Base-by-base conservation (phyloP, 2,888 invertebrate genomes). In the Oscheius sp. region DNA sequence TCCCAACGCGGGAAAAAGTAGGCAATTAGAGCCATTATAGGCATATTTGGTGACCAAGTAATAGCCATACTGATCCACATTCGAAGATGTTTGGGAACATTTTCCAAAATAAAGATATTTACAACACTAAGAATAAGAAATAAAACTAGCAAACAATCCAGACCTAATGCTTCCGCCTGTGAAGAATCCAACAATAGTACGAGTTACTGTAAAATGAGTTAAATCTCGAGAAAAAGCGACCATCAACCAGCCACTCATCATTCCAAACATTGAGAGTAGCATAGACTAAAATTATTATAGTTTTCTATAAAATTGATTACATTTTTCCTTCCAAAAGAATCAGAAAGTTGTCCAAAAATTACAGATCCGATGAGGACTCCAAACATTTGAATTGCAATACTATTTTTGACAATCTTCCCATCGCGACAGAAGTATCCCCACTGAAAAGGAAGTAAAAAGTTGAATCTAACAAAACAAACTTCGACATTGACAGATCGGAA, bases 1-100 rank as follows among this genome's bases (percentile, higher is more conserved):
- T 66, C 50, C 65, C 70, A 70, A 17, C 8, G 10, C 10, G 70
- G 50, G 33, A 39, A 34, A 0, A 48, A 65, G 53, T 66, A 80
- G 1, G 84, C 81, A 29, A 84, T 68, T 6, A 73, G 65, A 3
- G 84, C 75, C 48, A 78, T 77, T 15, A 82, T 58, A 23, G 84
- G 78, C 70, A 81, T 81, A 52, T 84, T 83, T n/a, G 84, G 84
- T 10, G 84, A 84, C 78, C 78, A 78, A 0, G 78, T 78, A 42
- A 78, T 78, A 5, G 69, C 74, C 74, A 74, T 78, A 25, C 72
- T 79, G 17, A 84, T 79, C 76, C 78, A 76, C 74, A 84, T 79
- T 23, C 83, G 69, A 39, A 79, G 79, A 27, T 75, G 72, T 48
- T 81, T 84, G 3, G 84, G 84, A 27, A 84, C 70, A 55, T 82